Evolutionary conservation across 2,888 invertebrate species (phyloP), one percentile per base, ranked within the genome.

Genomic region (Pandemis heparana): DNA sequence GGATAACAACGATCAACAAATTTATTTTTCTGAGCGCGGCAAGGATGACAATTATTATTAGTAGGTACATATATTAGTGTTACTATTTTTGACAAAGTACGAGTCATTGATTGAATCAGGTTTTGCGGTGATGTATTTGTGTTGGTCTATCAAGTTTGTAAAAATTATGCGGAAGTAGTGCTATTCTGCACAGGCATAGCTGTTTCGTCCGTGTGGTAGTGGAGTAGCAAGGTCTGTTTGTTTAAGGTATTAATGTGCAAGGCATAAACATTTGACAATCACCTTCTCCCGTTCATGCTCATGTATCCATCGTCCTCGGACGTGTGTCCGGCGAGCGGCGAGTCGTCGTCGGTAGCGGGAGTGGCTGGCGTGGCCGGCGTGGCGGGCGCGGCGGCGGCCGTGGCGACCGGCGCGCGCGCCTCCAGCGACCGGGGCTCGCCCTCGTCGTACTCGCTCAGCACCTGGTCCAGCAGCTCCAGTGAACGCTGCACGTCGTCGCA

Each of bases 221-320:
- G 2, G 23, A 32, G 4, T 32, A 32, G 23, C 23, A 32, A 32
- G 23, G 23, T 32, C 4, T 32, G 23, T 32, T 32, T 41, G 41
- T 9, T 41, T 41, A 41, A 9, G 6, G 48, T n/a, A 48, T 7
- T 48, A n/a, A n/a, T 46, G 7, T 8, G 41, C 1, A 6, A 41
- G 9, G 5, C 7, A 9, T n/a, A 48, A 48, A n/a, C 48, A 48
- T n/a, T 5, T 48, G 48, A 48, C 0, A 48, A n/a, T 48, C 79
- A 96, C 96, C 96, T 96, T 89, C 97, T 96, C 82, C 97, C 97
- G 96, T 97, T 98, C 96, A 97, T 97, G 94, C 97, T 97, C 97
- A 97, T 97, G 94, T 98, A 97, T 90, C 97, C 97, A 96, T 98
- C 97, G 96, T 98, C 97, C 90, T 98, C 97, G 73, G 97, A 97